Evolutionary conservation across 1,140 invertebrate genomes (phyloP).

Genomic region (Drosophila burlai): DNA sequence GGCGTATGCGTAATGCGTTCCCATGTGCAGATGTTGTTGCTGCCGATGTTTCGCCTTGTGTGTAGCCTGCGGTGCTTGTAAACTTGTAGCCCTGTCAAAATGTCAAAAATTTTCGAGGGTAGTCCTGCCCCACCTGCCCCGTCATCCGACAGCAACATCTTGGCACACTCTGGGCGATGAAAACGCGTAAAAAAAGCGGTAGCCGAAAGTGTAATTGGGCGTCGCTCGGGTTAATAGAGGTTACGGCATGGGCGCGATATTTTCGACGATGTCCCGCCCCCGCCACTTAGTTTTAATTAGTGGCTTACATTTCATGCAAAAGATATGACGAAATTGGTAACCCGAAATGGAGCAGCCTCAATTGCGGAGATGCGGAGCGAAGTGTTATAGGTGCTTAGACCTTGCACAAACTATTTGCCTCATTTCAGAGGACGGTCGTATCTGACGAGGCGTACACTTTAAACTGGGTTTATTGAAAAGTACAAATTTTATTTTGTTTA

Average conservation of each 20-base stretch:
- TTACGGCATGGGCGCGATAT: slow-evolving; percentile 53
- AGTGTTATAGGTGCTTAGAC: slow-evolving; percentile 14
- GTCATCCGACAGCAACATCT: slow-evolving; percentile 20
- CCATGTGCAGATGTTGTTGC: slow-evolving; percentile 44
- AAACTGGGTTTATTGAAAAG: background rate
- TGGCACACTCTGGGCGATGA: slow-evolving; percentile 41
- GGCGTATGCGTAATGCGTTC: slow-evolving; percentile 72
- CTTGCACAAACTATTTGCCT: slow-evolving; percentile 14
- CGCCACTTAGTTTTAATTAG: slow-evolving; percentile 81
- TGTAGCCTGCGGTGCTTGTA: slow-evolving; percentile 53
- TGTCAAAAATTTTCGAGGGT: slow-evolving; percentile 71
- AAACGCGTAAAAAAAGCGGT: slow-evolving; percentile 62
- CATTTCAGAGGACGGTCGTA: background rate
- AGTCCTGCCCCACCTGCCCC: slow-evolving; percentile 14
- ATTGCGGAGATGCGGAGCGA: slow-evolving; percentile 9
- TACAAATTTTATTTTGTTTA: background rate
- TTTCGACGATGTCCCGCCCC: slow-evolving; percentile 62
- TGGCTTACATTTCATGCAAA: slow-evolving; percentile 67
- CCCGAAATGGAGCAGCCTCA: slow-evolving; percentile 35
- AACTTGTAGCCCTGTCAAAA: slow-evolving; percentile 72
- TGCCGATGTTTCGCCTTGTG: slow-evolving; percentile 31
- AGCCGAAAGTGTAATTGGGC: slow-evolving; percentile 79
- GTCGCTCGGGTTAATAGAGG: slow-evolving; percentile 76
- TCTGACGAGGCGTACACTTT: background rate
- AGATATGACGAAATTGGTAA: slow-evolving; percentile 49